A percentile compares a stretch with the other conserved stretches of the same genome.
Evolutionary conservation across 2,888 invertebrate genomes (phyloP).

Genomic region (Octonoba sinensis): DNA sequence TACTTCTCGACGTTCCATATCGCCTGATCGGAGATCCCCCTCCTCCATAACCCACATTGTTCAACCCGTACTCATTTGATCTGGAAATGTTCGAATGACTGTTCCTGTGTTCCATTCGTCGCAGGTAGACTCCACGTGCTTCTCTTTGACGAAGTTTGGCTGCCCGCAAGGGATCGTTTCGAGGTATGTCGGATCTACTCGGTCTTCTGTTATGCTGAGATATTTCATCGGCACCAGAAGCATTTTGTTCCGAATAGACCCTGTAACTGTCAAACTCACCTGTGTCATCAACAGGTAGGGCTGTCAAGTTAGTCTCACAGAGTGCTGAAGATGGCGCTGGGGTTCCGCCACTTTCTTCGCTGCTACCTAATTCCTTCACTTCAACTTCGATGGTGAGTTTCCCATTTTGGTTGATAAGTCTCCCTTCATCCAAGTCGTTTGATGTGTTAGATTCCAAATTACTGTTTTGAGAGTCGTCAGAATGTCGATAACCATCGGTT

Average conservation of each 20-base stretch:
- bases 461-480: slow-evolving; percentile 23
- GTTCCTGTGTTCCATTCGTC: slow-evolving; percentile 58
- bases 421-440: slow-evolving; percentile 48
- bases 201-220: slow-evolving; percentile 12
- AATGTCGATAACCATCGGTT: not conserved
- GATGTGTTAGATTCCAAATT: not conserved
- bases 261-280: slow-evolving; percentile 42
- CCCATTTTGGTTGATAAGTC: slow-evolving; percentile 38
- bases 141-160: slow-evolving; percentile 27
- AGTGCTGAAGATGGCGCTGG: slow-evolving; percentile 16
- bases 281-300: slow-evolving; percentile 15
- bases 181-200: slow-evolving; percentile 25
- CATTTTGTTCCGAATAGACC: slow-evolving; percentile 51
- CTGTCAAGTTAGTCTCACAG: slow-evolving; percentile 19
- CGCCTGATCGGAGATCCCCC: slow-evolving; percentile 12
- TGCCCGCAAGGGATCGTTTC: slow-evolving; percentile 22
- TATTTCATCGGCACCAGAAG: not conserved
- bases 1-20: slow-evolving; percentile 30
- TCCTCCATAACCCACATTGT: not conserved
- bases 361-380: slow-evolving; percentile 49
- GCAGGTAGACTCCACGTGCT: slow-evolving; percentile 45
- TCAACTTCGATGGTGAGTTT: slow-evolving; percentile 57
- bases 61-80: slow-evolving; percentile 33
- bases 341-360: slow-evolving; percentile 28
- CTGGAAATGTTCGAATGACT: slow-evolving; percentile 38